phyloP scores from a whole-genome alignment of 2,797 vertebrate species.

The Luscinia megarhynchos region DNA sequence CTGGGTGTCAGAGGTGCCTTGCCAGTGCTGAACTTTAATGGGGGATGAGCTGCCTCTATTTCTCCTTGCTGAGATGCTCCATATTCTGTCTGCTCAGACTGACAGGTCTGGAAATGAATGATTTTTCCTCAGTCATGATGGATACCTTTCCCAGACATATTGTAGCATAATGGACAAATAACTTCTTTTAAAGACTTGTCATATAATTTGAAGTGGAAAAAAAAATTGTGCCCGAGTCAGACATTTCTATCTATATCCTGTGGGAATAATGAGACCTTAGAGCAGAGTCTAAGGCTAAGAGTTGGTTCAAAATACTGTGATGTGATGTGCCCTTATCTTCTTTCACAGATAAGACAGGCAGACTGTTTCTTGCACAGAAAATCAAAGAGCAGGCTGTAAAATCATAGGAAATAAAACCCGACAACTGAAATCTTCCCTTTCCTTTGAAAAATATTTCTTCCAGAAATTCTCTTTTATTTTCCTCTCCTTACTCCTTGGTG shows the following conservation, averaged over 20 bases:
- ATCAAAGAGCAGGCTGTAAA: slow-evolving; percentile 59
- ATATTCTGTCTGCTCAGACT: slow-evolving; percentile 39
- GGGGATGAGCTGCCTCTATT: slow-evolving; percentile 13
- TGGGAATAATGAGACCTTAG: slow-evolving; percentile 65
- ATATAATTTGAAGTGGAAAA: slow-evolving; percentile 61
- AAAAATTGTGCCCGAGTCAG: slow-evolving; percentile 43
- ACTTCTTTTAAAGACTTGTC: slow-evolving; percentile 66
- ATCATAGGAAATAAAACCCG: slow-evolving; percentile 25
- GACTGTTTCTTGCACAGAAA: slow-evolving; percentile 51
- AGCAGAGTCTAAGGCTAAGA: slow-evolving; percentile 55
- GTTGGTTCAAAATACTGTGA: slow-evolving; percentile 49
- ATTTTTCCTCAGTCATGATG: slow-evolving; percentile 61
- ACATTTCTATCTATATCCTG: slow-evolving; percentile 63
- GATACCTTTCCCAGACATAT: slow-evolving; percentile 58
- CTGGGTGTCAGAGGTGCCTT: slow-evolving; percentile 12
- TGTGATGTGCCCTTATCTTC: slow-evolving; percentile 67
- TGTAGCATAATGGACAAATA: slow-evolving; percentile 66
- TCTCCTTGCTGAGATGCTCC: slow-evolving; percentile 23
- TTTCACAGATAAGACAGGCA: slow-evolving; percentile 57
- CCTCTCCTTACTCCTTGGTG: background rate
- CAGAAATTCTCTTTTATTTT: background rate
- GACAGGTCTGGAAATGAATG: slow-evolving; percentile 70
- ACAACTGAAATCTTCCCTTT: slow-evolving; percentile 20
- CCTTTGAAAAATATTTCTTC: slow-evolving; percentile 30
- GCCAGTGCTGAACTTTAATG: slow-evolving; percentile 18